Evolutionary conservation across 2,113 vertebrate genomes (phyloP).

Genomic region (Manacus vitellinus): DNA sequence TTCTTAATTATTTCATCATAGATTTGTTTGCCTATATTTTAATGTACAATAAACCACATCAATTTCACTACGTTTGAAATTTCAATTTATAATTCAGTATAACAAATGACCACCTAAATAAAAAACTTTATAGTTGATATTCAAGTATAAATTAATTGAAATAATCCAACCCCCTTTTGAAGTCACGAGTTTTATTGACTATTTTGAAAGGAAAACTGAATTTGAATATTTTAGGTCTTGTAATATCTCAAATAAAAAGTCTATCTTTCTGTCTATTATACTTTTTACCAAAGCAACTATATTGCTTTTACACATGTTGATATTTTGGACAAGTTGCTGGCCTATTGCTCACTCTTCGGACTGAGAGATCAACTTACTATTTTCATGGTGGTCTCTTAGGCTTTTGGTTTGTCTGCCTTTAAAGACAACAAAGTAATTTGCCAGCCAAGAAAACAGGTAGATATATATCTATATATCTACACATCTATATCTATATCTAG

Average conservation of each 20-base stretch:
- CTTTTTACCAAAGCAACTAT: neutral
- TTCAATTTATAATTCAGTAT: neutral
- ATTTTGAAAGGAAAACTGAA: neutral
- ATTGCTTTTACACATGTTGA: neutral
- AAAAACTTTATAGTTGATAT: neutral
- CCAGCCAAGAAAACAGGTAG: neutral
- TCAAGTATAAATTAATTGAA: neutral
- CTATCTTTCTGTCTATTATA: neutral
- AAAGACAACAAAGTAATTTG: neutral
- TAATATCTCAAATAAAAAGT: neutral
- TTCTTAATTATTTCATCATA: neutral
- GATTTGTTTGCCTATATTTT: neutral
- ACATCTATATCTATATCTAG: too few relatives aligned
- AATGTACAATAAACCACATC: neutral
- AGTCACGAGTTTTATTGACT: neutral
- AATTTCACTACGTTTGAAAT: constrained; percentile 5
- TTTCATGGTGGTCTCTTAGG: neutral
- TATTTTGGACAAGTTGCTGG: neutral
- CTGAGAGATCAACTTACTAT: neutral
- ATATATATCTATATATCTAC: neutral
- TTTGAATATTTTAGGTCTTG: neutral
- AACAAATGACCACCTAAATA: neutral
- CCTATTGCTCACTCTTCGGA: neutral
- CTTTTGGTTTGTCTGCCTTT: neutral
- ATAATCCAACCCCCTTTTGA: neutral